A percentile compares a stretch with the other conserved stretches of the same genome.
These are phyloP conservation scores for Gadus chalcogrammus DNA, from an alignment of 2,113 vertebrate species.

Conservation along the genomic window DNA sequence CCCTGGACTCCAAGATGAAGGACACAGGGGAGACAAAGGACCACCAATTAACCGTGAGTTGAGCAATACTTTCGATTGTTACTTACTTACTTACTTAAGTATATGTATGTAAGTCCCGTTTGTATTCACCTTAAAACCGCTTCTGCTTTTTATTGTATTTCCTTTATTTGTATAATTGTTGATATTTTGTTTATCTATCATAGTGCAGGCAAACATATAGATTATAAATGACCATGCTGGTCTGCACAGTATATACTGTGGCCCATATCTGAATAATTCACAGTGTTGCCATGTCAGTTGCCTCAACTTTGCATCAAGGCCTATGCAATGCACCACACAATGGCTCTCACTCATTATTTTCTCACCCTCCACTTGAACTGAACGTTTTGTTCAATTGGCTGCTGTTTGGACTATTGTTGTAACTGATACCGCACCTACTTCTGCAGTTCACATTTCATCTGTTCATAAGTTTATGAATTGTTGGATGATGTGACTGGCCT, in stretches of 20 bases:
- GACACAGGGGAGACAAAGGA: slow-evolving; percentile 76
- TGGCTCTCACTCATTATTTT: too few species aligned
- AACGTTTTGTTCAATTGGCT: too few species aligned
- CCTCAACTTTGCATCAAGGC: slow-evolving; percentile 40
- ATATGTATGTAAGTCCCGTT: too few species aligned
- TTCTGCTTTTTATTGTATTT: too few species aligned
- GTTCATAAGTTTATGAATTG: too few species aligned
- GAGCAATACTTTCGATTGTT: background rate
- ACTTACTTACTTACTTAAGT: background rate
- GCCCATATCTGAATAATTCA: slow-evolving; percentile 65
- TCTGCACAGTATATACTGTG: slow-evolving; percentile 33
- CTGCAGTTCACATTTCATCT: too few species aligned
- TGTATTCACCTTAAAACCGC: too few species aligned
- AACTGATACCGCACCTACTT: too few species aligned
- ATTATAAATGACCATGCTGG: slow-evolving; percentile 5
- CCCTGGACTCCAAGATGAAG: slow-evolving; percentile 58
- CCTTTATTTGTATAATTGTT: background rate
- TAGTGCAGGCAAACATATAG: background rate
- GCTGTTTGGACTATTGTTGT: background rate
- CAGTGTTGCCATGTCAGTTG: slow-evolving; percentile 52
- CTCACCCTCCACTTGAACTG: too few species aligned
- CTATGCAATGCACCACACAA: slow-evolving; percentile 11
- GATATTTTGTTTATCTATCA: background rate
- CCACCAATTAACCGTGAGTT: slow-evolving; percentile 77
- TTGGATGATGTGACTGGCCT: too few species aligned